A percentile compares a stretch with the other conserved stretches of the same genome.
Evolutionary conservation across 92 coral and sea anemone genomes (phyloP).

Genomic region (Galaxea fascicularis): DNA sequence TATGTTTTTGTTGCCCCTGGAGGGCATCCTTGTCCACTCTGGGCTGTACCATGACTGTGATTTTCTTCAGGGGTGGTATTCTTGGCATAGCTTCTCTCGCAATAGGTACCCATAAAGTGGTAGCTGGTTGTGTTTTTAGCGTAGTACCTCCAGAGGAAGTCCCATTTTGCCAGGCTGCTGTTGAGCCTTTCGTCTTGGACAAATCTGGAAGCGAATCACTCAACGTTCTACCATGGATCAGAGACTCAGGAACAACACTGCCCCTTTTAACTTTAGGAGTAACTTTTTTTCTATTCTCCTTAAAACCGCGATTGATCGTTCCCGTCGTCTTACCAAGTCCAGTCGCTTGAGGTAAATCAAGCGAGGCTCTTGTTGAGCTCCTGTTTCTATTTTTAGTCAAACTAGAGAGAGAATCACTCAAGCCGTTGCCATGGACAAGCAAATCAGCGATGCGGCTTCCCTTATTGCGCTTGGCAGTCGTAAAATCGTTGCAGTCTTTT

Average conservation of each 20-base stretch:
- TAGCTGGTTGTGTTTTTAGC: background rate
- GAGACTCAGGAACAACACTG: background rate
- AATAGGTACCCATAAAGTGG: background rate
- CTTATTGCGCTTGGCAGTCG: background rate
- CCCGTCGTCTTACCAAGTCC: background rate
- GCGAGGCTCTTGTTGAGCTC: background rate
- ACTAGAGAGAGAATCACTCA: conserved; percentile 30
- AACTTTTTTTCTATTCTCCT: background rate
- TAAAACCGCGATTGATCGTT: background rate
- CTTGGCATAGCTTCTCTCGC: background rate
- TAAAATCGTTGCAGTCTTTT: background rate
- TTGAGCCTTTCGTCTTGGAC: background rate
- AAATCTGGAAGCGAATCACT: conserved; percentile 1
- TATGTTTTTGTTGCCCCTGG: background rate
- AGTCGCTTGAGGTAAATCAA: background rate
- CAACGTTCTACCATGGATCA: background rate
- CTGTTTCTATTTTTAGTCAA: background rate
- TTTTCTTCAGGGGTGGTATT: conserved; percentile 1
- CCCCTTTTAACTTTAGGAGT: background rate
- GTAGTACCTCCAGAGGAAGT: background rate
- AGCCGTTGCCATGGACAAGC: background rate
- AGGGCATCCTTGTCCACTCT: background rate
- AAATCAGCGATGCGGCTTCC: conserved; percentile 15
- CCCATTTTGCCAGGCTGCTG: background rate
- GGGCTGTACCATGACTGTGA: conserved; percentile 12